Percentiles rank a stretch among this genome's conserved stretches.
Evolutionary conservation across 2,888 invertebrate genomes (phyloP).

Genomic region (Zaprionus lineosus): DNA sequence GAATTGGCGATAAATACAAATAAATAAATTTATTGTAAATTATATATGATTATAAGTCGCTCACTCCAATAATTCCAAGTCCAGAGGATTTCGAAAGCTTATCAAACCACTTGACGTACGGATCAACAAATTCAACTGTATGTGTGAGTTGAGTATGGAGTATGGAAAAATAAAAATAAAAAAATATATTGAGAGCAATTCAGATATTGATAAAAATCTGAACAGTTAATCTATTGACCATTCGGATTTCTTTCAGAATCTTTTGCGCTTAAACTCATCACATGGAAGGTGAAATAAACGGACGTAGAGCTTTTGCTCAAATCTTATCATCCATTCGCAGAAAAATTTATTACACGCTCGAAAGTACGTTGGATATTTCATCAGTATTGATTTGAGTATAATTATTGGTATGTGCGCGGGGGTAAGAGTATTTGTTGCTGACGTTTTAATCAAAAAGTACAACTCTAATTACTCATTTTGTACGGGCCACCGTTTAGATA

Average conservation of each 20-base stretch:
- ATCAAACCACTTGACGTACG: constrained; percentile 52
- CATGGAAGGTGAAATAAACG: not conserved
- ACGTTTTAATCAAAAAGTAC: constrained; percentile 54
- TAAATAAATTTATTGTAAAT: not conserved
- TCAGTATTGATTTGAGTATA: constrained; percentile 5
- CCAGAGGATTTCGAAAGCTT: constrained; percentile 48
- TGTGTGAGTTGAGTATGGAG: constrained; percentile 14
- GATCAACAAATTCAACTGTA: constrained; percentile 21
- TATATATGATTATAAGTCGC: constrained; percentile 14
- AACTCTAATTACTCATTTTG: constrained; percentile 60
- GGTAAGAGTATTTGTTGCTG: constrained; percentile 15
- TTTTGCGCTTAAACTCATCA: constrained; percentile 9
- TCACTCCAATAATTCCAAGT: constrained; percentile 29
- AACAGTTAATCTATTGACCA: constrained; percentile 15
- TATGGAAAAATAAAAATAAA: constrained; percentile 8
- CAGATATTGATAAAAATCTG: constrained; percentile 34
- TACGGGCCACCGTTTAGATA: constrained; percentile 4
- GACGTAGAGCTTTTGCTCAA: constrained; percentile 8
- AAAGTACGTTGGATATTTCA: constrained; percentile 23
- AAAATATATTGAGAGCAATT: constrained; percentile 1
- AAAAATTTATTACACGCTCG: constrained; percentile 8
- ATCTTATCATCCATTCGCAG: constrained; percentile 26
- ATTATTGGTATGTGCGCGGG: not conserved
- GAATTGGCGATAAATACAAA: constrained; percentile 20
- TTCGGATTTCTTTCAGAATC: constrained; percentile 10